A percentile compares a stretch with the other conserved stretches of the same genome.
Evolutionary conservation across 1,140 invertebrate species (phyloP).

Genomic region (Papilio dardanus): DNA sequence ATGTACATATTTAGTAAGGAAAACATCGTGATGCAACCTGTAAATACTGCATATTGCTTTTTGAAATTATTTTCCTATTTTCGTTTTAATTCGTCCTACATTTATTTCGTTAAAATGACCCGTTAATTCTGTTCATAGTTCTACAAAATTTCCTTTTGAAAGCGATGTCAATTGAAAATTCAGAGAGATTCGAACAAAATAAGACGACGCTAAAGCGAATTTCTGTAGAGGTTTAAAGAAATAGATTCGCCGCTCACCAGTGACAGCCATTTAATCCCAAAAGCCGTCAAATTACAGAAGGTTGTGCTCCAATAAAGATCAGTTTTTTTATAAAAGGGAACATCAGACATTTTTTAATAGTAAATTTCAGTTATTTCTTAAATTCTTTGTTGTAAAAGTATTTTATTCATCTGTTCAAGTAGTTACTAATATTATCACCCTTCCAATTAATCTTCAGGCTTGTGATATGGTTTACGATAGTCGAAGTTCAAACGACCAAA

Average conservation of each 20-base stretch:
- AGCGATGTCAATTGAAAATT: not conserved
- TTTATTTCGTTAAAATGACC: not conserved
- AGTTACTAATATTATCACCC: no score
- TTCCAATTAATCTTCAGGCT: no score
- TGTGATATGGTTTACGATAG: no score
- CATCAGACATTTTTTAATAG: not conserved
- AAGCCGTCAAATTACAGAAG: slow-evolving; percentile 14
- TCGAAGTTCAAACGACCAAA: no score
- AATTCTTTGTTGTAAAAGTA: not conserved
- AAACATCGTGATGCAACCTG: no score
- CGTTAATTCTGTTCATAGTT: not conserved
- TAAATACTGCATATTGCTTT: no score
- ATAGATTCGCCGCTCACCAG: not conserved
- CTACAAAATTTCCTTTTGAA: not conserved
- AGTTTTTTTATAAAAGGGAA: not conserved
- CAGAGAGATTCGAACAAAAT: not conserved
- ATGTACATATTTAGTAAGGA: no score
- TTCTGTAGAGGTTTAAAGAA: not conserved
- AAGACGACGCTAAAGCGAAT: not conserved
- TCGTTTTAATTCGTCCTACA: not conserved
- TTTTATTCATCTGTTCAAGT: no score
- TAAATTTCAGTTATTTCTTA: not conserved
- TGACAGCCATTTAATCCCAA: not conserved
- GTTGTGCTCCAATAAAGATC: not conserved
- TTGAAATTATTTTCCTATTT: not conserved